Percentiles rank a stretch among this genome's conserved stretches.
Conservation (phyloP, 2,113 vertebrate species). For the Okapia johnstoni region DNA sequence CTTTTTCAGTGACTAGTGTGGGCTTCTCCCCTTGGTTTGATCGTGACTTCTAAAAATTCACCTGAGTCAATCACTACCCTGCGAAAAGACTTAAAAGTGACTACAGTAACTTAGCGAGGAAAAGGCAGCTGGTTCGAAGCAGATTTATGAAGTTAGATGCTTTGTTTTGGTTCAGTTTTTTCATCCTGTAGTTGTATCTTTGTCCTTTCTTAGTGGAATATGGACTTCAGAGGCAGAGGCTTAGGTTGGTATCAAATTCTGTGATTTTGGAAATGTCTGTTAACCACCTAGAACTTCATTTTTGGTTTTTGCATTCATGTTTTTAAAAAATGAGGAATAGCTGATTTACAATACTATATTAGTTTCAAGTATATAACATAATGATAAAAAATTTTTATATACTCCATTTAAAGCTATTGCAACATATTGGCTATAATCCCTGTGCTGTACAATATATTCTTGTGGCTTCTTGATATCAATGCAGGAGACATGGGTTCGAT, state of each 20-base stretch:
- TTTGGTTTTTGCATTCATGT: neutral
- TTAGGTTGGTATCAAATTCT: neutral
- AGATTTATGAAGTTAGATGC: neutral
- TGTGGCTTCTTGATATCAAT: neutral
- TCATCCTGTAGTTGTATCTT: neutral
- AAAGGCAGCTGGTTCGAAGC: neutral
- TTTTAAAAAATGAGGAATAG: neutral
- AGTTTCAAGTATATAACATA: neutral
- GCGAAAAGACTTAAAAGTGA: neutral
- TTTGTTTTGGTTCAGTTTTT: neutral
- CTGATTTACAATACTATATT: neutral
- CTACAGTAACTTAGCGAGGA: neutral
- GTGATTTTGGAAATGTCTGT: neutral
- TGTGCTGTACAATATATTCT: neutral
- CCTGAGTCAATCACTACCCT: neutral
- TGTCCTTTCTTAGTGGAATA: neutral
- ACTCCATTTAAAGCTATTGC: neutral
- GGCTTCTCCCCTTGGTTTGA: neutral
- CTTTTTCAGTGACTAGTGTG: neutral
- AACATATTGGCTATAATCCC: neutral
- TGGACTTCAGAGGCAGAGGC: neutral
- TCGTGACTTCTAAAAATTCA: constrained; percentile 15
- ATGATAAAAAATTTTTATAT: neutral
- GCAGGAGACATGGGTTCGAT: neutral
- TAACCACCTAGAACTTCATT: neutral